Percentiles rank a stretch among this genome's conserved stretches.
These are phyloP conservation scores for Temnopleurus reevesii DNA, from an alignment of 53 echinoderm and acorn worm genomes.

Conservation along the genomic window DNA sequence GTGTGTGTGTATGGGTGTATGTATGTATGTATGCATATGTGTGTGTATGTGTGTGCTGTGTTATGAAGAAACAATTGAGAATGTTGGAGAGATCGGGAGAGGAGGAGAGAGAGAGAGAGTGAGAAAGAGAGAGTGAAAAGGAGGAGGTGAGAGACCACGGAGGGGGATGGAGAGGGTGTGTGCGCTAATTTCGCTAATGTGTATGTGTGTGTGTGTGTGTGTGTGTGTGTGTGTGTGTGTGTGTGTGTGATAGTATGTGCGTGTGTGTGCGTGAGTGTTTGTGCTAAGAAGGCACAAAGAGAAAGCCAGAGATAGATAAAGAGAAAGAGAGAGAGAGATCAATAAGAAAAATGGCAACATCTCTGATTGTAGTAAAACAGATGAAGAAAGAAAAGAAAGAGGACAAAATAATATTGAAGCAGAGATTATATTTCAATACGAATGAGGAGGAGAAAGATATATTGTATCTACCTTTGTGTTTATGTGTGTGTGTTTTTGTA, in stretches of 20 bases:
- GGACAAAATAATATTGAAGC: too few species aligned
- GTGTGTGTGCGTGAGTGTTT: not conserved
- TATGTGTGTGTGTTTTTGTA: too few species aligned
- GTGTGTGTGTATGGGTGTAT: not conserved
- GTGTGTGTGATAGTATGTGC: not conserved
- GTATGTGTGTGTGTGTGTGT: not conserved
- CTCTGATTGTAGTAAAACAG: too few species aligned
- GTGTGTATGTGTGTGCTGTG: not conserved
- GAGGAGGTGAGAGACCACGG: not conserved
- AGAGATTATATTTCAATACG: too few species aligned
- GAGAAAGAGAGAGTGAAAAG: conserved; percentile 8
- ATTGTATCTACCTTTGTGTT: too few species aligned
- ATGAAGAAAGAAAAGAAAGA: too few species aligned
- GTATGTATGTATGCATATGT: not conserved
- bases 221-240: not conserved
- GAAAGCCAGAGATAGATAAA: too few species aligned
- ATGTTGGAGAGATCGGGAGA: not conserved
- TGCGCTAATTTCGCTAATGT: not conserved
- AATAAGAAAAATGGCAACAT: too few species aligned
- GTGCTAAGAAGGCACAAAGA: too few species aligned
- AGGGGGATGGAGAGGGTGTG: not conserved
- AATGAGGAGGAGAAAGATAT: too few species aligned
- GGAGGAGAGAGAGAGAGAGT: not conserved
- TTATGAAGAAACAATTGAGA: not conserved
- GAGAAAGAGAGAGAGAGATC: too few species aligned